These are phyloP conservation scores for Caenorhabditis macrosperma DNA, from an alignment of 2,888 invertebrate species.

Conservation along the genomic window DNA sequence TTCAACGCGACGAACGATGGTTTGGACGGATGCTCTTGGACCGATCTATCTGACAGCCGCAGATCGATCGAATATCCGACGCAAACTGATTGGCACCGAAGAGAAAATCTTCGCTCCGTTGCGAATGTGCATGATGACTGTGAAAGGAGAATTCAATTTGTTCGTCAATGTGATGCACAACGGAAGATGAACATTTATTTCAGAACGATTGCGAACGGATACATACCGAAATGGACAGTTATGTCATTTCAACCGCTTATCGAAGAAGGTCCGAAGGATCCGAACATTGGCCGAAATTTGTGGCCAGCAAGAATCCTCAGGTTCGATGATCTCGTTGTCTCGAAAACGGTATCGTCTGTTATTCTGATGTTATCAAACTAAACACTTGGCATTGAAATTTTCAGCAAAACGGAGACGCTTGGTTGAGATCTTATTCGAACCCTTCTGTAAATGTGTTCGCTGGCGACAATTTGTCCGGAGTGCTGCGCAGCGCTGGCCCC, in stretches of 20 bases:
- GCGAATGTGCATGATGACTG: slow-evolving; percentile 25
- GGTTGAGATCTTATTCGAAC: slow-evolving; percentile 22
- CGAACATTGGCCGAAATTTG: slow-evolving; percentile 33
- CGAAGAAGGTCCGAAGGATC: slow-evolving; percentile 25
- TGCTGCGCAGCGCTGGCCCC: slow-evolving; percentile 17
- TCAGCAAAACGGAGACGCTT: neutral
- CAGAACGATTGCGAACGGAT: slow-evolving; percentile 16
- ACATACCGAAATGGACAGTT: slow-evolving; percentile 25
- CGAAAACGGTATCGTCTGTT: neutral
- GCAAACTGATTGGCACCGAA: slow-evolving; percentile 1
- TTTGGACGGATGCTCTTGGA: slow-evolving; percentile 51
- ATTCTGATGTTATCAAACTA: neutral
- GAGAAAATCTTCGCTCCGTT: slow-evolving; percentile 26
- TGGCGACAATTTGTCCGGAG: neutral
- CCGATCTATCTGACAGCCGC: slow-evolving; percentile 17
- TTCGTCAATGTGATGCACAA: neutral
- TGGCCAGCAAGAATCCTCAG: slow-evolving; percentile 47
- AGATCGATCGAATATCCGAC: slow-evolving; percentile 31
- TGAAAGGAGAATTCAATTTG: slow-evolving; percentile 36
- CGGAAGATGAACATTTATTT: neutral
- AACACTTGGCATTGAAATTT: neutral
- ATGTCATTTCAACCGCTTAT: slow-evolving; percentile 15
- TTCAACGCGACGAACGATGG: slow-evolving; percentile 8
- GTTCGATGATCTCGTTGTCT: slow-evolving; percentile 37
- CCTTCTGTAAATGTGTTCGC: neutral